These are phyloP conservation scores for Scaptomyza tumidula DNA, from an alignment of 2,888 invertebrate species.

Conservation along the genomic window DNA sequence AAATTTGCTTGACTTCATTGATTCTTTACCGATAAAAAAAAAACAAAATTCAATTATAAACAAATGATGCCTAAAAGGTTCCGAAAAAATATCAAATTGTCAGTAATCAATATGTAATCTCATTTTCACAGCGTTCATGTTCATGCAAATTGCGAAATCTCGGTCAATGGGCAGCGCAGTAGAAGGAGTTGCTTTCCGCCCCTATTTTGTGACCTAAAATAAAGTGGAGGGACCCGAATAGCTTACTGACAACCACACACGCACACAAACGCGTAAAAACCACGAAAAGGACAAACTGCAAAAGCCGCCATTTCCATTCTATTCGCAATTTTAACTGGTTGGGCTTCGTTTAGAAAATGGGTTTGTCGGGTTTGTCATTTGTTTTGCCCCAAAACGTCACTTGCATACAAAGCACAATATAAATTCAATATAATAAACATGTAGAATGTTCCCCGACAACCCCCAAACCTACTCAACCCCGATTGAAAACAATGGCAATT, in stretches of 20 bases:
- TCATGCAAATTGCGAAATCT: slow-evolving; percentile 61
- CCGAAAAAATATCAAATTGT: neutral
- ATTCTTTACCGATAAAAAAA: too few species aligned
- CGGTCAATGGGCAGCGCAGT: slow-evolving; percentile 61
- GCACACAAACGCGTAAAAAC: neutral
- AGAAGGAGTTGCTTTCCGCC: slow-evolving; percentile 2
- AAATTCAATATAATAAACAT: slow-evolving; percentile 60
- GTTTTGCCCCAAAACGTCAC: slow-evolving; percentile 39
- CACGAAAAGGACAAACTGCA: slow-evolving; percentile 31
- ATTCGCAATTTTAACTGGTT: slow-evolving; percentile 33
- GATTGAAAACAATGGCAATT: slow-evolving; percentile 55
- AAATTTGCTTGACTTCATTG: too few species aligned
- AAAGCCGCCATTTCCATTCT: slow-evolving; percentile 41
- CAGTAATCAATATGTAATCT: neutral
- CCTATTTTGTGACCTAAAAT: slow-evolving; percentile 15
- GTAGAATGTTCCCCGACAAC: slow-evolving; percentile 20
- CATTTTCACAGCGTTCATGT: slow-evolving; percentile 30
- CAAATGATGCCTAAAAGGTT: neutral
- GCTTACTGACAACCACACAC: slow-evolving; percentile 28
- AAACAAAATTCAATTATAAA: too few species aligned
- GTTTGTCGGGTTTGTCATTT: slow-evolving; percentile 17
- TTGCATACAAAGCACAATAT: slow-evolving; percentile 57
- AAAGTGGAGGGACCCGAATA: slow-evolving; percentile 7
- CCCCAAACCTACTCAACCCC: neutral
- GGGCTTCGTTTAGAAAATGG: neutral